Base-by-base conservation (phyloP, 2,888 invertebrate species). In the Amiota mariae region DNA sequence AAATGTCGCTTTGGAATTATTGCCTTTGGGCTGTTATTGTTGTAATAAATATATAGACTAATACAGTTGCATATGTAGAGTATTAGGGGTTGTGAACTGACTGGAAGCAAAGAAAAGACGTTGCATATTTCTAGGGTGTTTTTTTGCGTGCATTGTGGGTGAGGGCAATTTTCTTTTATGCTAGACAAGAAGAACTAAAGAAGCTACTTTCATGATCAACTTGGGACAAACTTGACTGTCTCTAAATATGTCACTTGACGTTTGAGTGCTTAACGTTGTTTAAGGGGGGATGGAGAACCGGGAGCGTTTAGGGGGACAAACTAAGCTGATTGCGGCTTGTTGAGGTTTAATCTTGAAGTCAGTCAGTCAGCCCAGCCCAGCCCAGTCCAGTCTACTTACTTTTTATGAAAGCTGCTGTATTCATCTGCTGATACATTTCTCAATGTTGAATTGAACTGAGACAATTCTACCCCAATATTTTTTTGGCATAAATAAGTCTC, bases 181-280 rank as follows among this genome's bases (percentile, higher is more conserved):
- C 67, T 18, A 15, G 59, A 59, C 59, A 59, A 36, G 36, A 4
- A 36, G 8, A 36, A 36, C 18, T 59, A 59, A 59, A 15, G 59
- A 20, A 59, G 59, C 59, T 59, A 15, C 15, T 48, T 66, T 66
- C 75, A 80, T 79, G 81, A 78, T 61, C 80, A 81, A 80, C 80
- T 80, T 76, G 84, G 79, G 80, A 80, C 78, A 81, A 80, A 81
- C 85, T 83, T 85, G 80, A 85, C 85, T 85, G 85, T 36, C 36
- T 83, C 83, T 83, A 83, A 83, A 83, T 83, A 83, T 83, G 83
- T 83, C 83, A 85, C 83, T 83, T 85, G 84, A 56, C 66, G 18
- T 73, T 73, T 36, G 12, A 18, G 11, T 61, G 10, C 59, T 36
- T 36, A 36, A 36, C 2, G 0, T 36, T 2, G 36, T 36, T 36